These are phyloP conservation scores for Odiellus spinosus DNA, from an alignment of 2,888 invertebrate species.

Conservation along the genomic window DNA sequence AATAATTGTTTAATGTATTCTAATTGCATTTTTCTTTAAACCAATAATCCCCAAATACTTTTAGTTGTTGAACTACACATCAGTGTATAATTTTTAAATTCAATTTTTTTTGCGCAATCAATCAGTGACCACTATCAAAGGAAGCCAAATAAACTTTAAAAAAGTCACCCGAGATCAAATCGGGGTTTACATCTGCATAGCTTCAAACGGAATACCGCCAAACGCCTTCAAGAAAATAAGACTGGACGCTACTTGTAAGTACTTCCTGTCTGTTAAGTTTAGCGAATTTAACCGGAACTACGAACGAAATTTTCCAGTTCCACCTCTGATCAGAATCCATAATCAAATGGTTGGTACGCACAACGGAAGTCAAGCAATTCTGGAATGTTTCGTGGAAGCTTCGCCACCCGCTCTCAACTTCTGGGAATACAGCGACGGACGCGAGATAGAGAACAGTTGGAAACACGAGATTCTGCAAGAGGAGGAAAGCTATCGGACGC, in stretches of 20 bases:
- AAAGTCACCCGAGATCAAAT: conserved; percentile 55
- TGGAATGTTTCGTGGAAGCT: conserved; percentile 62
- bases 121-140: conserved; percentile 16
- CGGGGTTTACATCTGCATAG: conserved; percentile 57
- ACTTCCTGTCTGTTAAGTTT: not conserved
- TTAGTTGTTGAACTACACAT: conserved; percentile 1
- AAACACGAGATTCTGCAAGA: conserved; percentile 35
- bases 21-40: no score
- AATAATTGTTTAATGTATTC: no score
- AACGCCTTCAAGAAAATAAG: conserved; percentile 59
- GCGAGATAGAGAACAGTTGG: conserved; percentile 48
- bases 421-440: conserved; percentile 64
- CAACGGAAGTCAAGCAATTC: conserved; percentile 47
- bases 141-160: conserved; percentile 49
- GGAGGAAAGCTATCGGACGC: conserved; percentile 31
- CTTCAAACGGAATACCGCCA: conserved; percentile 74
- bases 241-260: conserved; percentile 82
- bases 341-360: conserved; percentile 55
- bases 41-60: no score
- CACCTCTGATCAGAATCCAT: conserved; percentile 60
- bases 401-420: conserved; percentile 69
- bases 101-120: no score
- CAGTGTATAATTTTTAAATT: conserved; percentile 23
- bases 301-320: conserved; percentile 43
- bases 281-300: not conserved